Evolutionary conservation across 1,140 invertebrate genomes (phyloP).

Genomic region (Archivesica marissinica): DNA sequence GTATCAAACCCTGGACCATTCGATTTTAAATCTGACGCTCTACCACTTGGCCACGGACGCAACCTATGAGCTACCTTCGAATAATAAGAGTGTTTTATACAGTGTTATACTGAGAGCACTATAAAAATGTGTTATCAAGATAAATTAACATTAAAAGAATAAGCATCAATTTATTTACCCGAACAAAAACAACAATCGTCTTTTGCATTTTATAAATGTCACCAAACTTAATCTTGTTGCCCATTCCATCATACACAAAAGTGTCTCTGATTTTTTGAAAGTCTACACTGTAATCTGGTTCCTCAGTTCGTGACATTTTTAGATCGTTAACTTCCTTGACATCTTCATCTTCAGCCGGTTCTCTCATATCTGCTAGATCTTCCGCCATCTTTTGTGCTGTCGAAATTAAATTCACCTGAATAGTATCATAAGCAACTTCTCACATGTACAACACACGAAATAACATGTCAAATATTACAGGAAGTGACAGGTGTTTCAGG

Average conservation of each 20-base stretch:
- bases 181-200: slow-evolving; percentile 72
- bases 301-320: slow-evolving; percentile 69
- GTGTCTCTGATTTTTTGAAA: slow-evolving; percentile 63
- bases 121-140: no score
- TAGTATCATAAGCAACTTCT: background rate
- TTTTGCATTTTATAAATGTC: slow-evolving; percentile 75
- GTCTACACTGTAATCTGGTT: slow-evolving; percentile 62
- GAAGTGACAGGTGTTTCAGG: slow-evolving; percentile 42
- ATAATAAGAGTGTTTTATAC: no score
- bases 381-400: slow-evolving; percentile 38
- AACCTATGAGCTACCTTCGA: no score
- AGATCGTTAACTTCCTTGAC: slow-evolving; percentile 64
- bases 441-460: slow-evolving; percentile 47
- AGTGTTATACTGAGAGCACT: no score
- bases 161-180: slow-evolving; percentile 71
- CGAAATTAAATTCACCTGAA: background rate
- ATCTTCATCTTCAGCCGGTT: slow-evolving; percentile 27
- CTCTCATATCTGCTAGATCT: slow-evolving; percentile 24
- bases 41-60: no score
- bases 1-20: no score
- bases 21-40: no score
- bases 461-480: slow-evolving; percentile 51
- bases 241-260: slow-evolving; percentile 71
- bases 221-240: slow-evolving; percentile 72
- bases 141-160: no score